Conservation (phyloP, 2,113 vertebrate species). For the Tragelaphus scriptus region DNA sequence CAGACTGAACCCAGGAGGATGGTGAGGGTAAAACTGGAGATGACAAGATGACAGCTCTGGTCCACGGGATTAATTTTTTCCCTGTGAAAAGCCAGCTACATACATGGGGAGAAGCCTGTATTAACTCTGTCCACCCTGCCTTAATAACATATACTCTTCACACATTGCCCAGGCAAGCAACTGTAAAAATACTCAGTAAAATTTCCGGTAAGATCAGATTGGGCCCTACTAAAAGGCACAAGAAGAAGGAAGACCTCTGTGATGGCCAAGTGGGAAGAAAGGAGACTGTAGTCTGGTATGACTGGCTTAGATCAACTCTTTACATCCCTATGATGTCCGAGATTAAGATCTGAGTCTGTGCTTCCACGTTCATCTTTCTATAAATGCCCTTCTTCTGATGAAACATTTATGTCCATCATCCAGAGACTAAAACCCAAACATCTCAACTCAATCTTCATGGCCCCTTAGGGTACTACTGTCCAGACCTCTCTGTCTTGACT, state of each 20-base stretch:
- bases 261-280: neutral
- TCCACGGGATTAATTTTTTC: neutral
- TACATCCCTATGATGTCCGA: neutral
- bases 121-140: neutral
- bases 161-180: neutral
- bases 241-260: neutral
- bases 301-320: neutral
- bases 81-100: neutral
- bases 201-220: neutral
- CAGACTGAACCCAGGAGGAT: neutral
- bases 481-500: neutral
- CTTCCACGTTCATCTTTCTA: neutral
- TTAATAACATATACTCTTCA: neutral
- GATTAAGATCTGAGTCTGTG: neutral
- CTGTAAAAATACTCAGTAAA: neutral
- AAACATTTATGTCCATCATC: neutral
- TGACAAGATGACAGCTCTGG: neutral
- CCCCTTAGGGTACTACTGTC: neutral
- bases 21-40: neutral
- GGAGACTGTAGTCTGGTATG: neutral
- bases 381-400: neutral
- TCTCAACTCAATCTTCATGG: neutral
- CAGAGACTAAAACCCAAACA: neutral
- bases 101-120: accelerated
- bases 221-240: neutral